Base-by-base conservation (phyloP, 2,797 vertebrate genomes). In the Tolypeutes matacus region DNA sequence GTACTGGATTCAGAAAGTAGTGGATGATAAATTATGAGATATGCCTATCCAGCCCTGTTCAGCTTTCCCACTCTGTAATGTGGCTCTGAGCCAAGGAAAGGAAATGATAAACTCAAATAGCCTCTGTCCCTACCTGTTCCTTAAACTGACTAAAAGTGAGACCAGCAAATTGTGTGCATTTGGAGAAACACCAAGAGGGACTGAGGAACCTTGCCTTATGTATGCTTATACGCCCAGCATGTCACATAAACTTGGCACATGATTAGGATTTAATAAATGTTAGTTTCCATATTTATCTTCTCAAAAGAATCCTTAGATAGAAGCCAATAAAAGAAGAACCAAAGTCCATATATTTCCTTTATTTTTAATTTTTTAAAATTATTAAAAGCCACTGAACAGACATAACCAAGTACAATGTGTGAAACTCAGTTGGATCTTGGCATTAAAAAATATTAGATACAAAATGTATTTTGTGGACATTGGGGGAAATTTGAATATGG, bases 11-110 rank as follows among this genome's bases (percentile, higher is more conserved):
- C 64, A 92, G 56, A 53, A 70, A 56, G 34, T 15, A n/a, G 42
- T 21, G 11, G 18, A 51, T 46, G 46, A 56, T 49, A 86, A 91
- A 53, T 56, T 73, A 18, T 20, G 49, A 64, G 67, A 29, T 8
- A 0, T 13, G 6, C 31, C 21, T 29, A 46, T 8, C 39, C 15
- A 36, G 17, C 18, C 23, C 15, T 60, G n/a, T 49, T 89, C 18
- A 29, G 56, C 34, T 69, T 5, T 73, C 80, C 65, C 51, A 29
- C 5, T 73, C 73, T 5, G 39, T n/a, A 34, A 62, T 1, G 5
- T 60, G 62, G 39, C 17, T 94, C 67, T 77, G 69, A 94, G 78
- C 25, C 39, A 92, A 29, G 58, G 53, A 91, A 78, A 89, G 51
- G 51, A 53, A 53, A 53, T 42, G 42, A 77, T 69, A 53, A 64